phyloP scores from a whole-genome alignment of 2,797 vertebrate genomes.

The Pelochelys cantorii region DNA sequence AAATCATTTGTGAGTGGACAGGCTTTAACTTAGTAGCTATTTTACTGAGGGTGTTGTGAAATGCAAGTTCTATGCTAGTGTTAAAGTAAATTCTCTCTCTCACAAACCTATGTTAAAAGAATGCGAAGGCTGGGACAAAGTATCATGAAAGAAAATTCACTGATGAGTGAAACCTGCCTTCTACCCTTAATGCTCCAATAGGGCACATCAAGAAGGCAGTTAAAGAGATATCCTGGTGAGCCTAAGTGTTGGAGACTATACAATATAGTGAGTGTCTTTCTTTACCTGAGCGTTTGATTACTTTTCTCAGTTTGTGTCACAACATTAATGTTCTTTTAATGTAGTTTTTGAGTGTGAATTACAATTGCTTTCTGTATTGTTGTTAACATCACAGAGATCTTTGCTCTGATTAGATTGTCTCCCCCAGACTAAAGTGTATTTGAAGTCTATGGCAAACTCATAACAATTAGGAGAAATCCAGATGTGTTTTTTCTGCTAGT shows the following conservation, averaged over 20 bases:
- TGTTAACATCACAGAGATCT: neutral
- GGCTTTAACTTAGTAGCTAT: neutral
- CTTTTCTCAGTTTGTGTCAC: neutral
- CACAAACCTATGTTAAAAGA: neutral
- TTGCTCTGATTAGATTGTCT: neutral
- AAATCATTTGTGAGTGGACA: conserved; percentile 7
- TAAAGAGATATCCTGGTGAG: neutral
- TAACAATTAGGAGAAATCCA: neutral
- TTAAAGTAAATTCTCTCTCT: neutral
- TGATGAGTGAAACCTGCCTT: neutral
- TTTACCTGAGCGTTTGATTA: neutral
- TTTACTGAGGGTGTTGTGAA: conserved; percentile 21
- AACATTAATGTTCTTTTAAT: neutral
- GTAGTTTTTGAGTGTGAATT: neutral
- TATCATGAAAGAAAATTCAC: neutral
- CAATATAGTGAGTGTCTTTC: neutral
- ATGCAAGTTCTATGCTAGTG: conserved; percentile 12
- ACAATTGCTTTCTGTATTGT: neutral
- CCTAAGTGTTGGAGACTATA: neutral
- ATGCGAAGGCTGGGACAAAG: neutral
- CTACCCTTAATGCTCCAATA: neutral
- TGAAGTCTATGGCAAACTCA: neutral
- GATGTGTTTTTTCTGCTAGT: neutral
- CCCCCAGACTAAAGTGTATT: neutral
- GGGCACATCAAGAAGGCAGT: neutral